phyloP scores from a whole-genome alignment of 1,140 invertebrate genomes.

The Odontomachus brunneus region DNA sequence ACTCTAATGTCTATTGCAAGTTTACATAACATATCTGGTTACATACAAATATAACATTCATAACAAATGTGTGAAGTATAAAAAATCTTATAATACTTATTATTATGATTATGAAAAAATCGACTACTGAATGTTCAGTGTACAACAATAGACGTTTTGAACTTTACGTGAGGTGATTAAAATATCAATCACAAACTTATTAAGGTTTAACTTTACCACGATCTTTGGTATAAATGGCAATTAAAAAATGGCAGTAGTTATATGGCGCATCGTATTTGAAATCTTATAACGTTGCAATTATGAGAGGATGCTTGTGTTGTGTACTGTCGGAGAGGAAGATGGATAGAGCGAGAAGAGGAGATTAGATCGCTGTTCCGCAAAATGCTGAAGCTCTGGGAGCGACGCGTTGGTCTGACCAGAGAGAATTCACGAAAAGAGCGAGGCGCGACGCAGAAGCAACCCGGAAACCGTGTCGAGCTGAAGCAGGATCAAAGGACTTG shows the following conservation, averaged over 20 bases:
- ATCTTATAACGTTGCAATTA: conserved; percentile 49
- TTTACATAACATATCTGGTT: too few species aligned
- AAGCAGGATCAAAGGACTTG: conserved; percentile 48
- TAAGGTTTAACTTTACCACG: not conserved
- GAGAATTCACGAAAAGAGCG: conserved; percentile 50
- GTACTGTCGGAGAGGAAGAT: conserved; percentile 9
- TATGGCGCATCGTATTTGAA: conserved; percentile 12
- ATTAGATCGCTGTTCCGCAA: conserved; percentile 38
- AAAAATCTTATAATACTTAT: too few species aligned
- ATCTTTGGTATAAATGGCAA: not conserved
- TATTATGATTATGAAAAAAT: too few species aligned
- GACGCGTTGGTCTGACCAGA: conserved; percentile 43
- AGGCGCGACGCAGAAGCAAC: conserved; percentile 36
- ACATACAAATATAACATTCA: too few species aligned
- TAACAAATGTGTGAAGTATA: too few species aligned
- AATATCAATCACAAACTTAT: too few species aligned
- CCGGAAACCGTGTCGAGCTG: conserved; percentile 32
- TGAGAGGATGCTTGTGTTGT: conserved; percentile 13
- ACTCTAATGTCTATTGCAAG: too few species aligned
- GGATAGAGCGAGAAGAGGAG: conserved; percentile 5
- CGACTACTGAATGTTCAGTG: too few species aligned
- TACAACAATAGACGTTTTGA: too few species aligned
- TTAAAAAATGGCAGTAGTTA: conserved; percentile 1
- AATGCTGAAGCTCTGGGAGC: conserved; percentile 23
- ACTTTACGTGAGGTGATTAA: too few species aligned